Base-by-base conservation (phyloP, 2,888 invertebrate species). In the Boloria selene region DNA sequence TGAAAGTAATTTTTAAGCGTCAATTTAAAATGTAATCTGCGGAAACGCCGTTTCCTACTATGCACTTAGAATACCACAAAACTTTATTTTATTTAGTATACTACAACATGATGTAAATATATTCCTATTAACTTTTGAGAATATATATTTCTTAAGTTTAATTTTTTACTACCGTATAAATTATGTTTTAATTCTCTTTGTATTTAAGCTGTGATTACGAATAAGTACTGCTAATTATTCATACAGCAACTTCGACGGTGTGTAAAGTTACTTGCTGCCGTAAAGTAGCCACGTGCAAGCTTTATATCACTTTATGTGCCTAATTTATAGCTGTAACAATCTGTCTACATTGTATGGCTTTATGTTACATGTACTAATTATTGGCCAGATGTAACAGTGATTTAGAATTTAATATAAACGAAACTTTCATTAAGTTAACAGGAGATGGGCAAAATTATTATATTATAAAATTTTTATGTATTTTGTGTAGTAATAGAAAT, bases 321-420 rank as follows among this genome's bases (percentile, higher is more conserved):
- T 69, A 59, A 69, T 65, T 66, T 69, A 69, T 69, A n/a, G 62
- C 45, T 53, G 58, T 26, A 52, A 60, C 63, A 69, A 47, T 60
- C 58, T 65, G 62, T 47, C 18, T 55, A 42, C 55, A 22, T 54
- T 53, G 38, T 61, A 49, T 45, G 17, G 14, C 26, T 47, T 49
- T 50, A 17, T 49, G 55, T 17, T 55, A 6, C n/a, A n/a, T n/a
- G n/a, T 52, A 31, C n/a, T 55, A 44, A 55, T 16, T 18, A 55
- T 55, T 17, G 38, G 42, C 6, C 17, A 42, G 2, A 16, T n/a
- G 47, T 49, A 7, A 49, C 14, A n/a, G 47, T 49, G 47, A 16
- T 49, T 16, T 49, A 16, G 16, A 16, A 16, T 50, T 50, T 13
- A 50, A 50, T 50, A 22, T 50, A 38, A 38, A 38, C 31, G 10